Evolutionary conservation across 2,888 invertebrate species (phyloP), one percentile per base, ranked within the genome.

Genomic region (Acleris emargana): DNA sequence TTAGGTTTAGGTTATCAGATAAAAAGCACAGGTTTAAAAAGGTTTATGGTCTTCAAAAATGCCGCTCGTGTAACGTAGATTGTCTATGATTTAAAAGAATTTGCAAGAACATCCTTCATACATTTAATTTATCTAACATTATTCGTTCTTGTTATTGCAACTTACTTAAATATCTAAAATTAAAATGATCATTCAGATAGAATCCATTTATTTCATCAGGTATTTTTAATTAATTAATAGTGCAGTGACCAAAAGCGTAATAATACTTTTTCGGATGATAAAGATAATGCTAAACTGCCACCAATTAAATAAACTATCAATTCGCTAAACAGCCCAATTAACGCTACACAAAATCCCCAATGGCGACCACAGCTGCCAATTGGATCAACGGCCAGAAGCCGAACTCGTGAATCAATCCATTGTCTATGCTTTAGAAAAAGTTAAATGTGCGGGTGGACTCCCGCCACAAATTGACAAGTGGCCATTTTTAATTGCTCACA

Each of bases 371-470:
- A 86, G 84, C 83, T 86, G 85, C 75, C 76, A 71, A 72, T 63
- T 67, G 71, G 62, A 49, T 59, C 58, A 28, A 45, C 47, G 45
- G 16, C 58, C 60, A 59, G 58, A 60, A 60, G 47, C 53, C 52
- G 67, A 68, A 69, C 62, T 67, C 42, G 60, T 69, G 68, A 58
- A 68, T 69, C 67, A 68, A 69, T 67, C 70, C 70, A 67, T 71
- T 77, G 76, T 77, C 74, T 73, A 73, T 82, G 81, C 82, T 75
- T 75, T 73, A 75, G 78, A 80, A 81, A 78, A 80, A 77, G 74
- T 70, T 72, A 76, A 82, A 74, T 72, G 86, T 81, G 89, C 82
- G 88, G 89, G 89, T 82, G 88, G 80, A 76, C 63, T 80, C 77
- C 72, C 81, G 81, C 86, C 82, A 76, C 79, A 82, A 80, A 78